Conservation (phyloP, 2,797 vertebrate genomes). For the Loriculus beryllinus region DNA sequence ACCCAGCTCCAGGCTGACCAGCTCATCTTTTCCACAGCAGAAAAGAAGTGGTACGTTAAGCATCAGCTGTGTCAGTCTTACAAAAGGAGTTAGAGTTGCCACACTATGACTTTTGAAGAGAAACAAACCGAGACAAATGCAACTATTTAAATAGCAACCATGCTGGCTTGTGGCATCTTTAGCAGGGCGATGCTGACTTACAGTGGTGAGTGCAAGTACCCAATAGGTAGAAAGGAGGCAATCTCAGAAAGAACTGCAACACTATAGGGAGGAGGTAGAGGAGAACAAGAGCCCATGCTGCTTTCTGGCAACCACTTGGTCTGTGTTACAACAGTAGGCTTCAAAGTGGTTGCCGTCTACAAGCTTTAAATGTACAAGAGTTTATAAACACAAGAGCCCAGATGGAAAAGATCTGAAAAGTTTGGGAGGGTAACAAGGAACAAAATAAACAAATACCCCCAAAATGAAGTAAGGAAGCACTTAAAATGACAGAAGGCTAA, state of each 20-base stretch:
- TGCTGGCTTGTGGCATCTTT: not conserved
- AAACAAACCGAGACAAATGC: not conserved
- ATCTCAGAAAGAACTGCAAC: not conserved
- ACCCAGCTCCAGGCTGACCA: not conserved
- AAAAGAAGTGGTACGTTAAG: not conserved
- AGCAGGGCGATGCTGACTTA: not conserved
- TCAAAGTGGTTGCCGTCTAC: not conserved
- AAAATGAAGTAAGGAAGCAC: slow-evolving; percentile 1
- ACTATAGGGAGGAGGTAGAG: rapidly evolving
- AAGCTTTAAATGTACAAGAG: not conserved
- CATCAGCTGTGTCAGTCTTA: not conserved
- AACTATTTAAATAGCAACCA: not conserved
- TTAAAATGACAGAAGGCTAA: slow-evolving; percentile 3
- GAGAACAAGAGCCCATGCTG: not conserved
- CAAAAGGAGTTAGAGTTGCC: not conserved
- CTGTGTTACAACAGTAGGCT: not conserved
- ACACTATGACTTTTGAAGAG: not conserved
- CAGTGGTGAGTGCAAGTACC: rapidly evolving
- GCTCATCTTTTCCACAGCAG: not conserved
- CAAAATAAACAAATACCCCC: slow-evolving; percentile 35
- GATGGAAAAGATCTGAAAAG: slow-evolving; percentile 14
- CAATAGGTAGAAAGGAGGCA: not conserved
- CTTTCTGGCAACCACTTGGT: not conserved
- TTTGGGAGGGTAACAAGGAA: not conserved
- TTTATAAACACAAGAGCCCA: slow-evolving; percentile 15